A percentile compares a stretch with the other conserved stretches of the same genome.
Conservation (phyloP, 1,140 invertebrate species). For the Heliconius nattereri region DNA sequence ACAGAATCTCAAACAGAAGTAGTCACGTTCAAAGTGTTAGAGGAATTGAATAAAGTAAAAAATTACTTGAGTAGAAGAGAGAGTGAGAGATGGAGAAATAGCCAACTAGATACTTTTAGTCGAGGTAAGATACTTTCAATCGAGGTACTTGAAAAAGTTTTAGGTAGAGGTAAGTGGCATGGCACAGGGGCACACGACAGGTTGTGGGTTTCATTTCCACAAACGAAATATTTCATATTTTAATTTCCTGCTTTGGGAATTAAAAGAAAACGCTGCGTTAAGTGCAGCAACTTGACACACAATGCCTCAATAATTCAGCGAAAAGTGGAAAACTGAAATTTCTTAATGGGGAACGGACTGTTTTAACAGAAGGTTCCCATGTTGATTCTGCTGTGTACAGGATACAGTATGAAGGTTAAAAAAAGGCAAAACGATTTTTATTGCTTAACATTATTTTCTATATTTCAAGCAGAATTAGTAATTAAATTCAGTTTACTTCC, state of each 20-base stretch:
- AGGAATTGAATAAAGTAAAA: conserved; percentile 55
- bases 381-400: too few relatives aligned
- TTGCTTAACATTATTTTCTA: too few relatives aligned
- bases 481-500: too few relatives aligned
- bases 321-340: background rate
- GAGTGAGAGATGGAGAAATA: conserved; percentile 8
- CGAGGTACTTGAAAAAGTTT: too few relatives aligned
- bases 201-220: too few relatives aligned
- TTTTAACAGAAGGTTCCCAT: too few relatives aligned
- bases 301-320: background rate
- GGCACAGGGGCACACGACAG: too few relatives aligned
- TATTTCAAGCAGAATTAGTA: too few relatives aligned
- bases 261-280: background rate
- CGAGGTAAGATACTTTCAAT: background rate
- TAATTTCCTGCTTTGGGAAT: too few relatives aligned
- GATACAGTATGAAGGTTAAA: too few relatives aligned
- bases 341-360: background rate
- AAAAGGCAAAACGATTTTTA: background rate
- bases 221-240: too few relatives aligned
- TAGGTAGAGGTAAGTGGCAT: too few relatives aligned
- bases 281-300: background rate
- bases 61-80: conserved; percentile 43
- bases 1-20: conserved; percentile 43
- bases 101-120: background rate
- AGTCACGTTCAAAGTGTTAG: conserved; percentile 54